phyloP scores from a whole-genome alignment of 2,888 invertebrate genomes.

The Cryptocephalus primarius region DNA sequence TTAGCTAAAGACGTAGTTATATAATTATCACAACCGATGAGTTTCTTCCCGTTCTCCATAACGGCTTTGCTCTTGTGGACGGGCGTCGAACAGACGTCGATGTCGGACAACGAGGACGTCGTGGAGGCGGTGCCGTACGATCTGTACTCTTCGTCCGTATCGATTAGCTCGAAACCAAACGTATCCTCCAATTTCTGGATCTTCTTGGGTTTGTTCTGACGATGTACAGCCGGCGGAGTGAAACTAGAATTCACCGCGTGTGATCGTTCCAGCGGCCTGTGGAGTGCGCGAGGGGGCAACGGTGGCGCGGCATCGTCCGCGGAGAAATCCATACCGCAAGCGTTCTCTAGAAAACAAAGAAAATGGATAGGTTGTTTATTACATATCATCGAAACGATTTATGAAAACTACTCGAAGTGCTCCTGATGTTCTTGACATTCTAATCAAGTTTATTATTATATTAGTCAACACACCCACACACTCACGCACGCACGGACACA shows the following conservation, averaged over 20 bases:
- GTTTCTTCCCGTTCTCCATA: conserved; percentile 31
- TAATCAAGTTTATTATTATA: no score
- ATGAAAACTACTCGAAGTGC: no score
- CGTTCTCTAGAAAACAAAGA: conserved; percentile 12
- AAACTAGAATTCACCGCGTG: conserved; percentile 30
- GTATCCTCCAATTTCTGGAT: conserved; percentile 61
- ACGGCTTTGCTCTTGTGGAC: conserved; percentile 12
- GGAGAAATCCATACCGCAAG: conserved; percentile 14
- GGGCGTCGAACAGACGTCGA: conserved; percentile 16
- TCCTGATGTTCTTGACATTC: no score
- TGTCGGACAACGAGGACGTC: conserved; percentile 17
- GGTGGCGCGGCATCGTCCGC: conserved; percentile 36
- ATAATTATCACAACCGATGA: conserved; percentile 64
- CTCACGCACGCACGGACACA: no score
- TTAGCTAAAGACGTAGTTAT: conserved; percentile 54
- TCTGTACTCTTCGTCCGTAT: conserved; percentile 59
- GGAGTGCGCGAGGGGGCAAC: conserved; percentile 57
- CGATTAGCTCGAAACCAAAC: conserved; percentile 75
- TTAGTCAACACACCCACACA: no score
- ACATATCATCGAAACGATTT: no score
- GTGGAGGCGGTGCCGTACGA: conserved; percentile 16
- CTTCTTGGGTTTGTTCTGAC: conserved; percentile 59
- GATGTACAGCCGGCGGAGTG: conserved; percentile 54
- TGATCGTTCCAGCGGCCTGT: conserved; percentile 61
- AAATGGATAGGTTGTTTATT: background rate